Percentiles rank a stretch among this genome's conserved stretches.
Conservation (phyloP, 1,140 invertebrate species). For the Cheumatopsyche charites region DNA sequence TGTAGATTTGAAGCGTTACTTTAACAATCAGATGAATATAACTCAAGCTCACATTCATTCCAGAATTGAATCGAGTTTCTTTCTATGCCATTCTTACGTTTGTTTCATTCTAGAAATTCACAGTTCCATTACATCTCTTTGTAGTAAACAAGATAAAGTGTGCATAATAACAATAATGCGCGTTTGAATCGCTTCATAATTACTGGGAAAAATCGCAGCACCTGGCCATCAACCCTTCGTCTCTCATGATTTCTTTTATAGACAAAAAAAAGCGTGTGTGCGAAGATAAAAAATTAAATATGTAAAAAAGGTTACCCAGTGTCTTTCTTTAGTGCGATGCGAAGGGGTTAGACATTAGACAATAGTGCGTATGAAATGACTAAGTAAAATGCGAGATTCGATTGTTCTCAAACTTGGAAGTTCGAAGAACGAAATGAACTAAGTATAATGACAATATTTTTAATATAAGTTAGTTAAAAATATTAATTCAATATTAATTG, state of each 20-base stretch:
- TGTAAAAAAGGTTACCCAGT: conserved; percentile 36
- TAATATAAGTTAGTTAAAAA: no score
- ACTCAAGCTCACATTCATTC: no score
- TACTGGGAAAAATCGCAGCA: conserved; percentile 31
- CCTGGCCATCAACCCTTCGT: conserved; percentile 18
- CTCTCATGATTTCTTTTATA: conserved; percentile 27
- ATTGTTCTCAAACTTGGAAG: neutral
- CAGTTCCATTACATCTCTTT: no score
- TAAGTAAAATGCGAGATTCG: conserved; percentile 12
- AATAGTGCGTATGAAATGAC: conserved; percentile 34
- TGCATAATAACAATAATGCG: no score
- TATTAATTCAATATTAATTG: no score
- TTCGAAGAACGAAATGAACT: neutral
- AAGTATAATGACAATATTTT: no score
- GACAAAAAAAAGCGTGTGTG: conserved; percentile 26
- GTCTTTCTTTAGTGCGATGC: neutral
- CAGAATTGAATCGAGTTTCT: no score
- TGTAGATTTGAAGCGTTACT: no score
- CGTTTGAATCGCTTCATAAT: conserved; percentile 17
- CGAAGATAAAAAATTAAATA: conserved; percentile 42
- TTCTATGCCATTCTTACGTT: no score
- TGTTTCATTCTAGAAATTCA: no score
- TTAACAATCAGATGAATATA: no score
- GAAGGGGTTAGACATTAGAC: conserved; percentile 30
- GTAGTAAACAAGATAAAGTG: no score